Base-by-base conservation (phyloP, 2,113 vertebrate genomes). In the Nycticebus coucang region DNA sequence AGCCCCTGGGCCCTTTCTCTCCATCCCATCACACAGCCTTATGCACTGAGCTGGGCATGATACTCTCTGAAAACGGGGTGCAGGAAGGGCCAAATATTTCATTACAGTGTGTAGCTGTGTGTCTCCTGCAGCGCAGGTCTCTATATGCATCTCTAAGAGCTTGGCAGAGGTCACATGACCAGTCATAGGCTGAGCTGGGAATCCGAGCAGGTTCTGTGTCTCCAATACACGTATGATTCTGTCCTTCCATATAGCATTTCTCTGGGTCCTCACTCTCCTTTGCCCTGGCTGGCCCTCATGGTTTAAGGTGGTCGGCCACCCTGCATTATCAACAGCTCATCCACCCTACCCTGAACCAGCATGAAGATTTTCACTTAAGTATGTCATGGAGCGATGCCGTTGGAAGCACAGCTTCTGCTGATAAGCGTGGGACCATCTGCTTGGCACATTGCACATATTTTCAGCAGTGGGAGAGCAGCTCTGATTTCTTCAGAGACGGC, bases 391-490 rank as follows among this genome's bases (percentile, higher is more conserved):
- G 71, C 50, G 96, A 98, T 98, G 97, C 98, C 98, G 97, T 98
- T 94, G 98, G 98, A 98, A 98, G 97, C 82, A 64, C 89, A 72
- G 96, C 96, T 97, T 96, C 97, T 95, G 96, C 97, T 94, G 98
- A 98, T 97, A 97, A 97, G 96, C 88, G 96, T 96, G 96, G 91
- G 97, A 97, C 97, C 96, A 93, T 98, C 98, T 97, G 97, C 93
- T 98, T 95, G 97, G 97, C 94, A 77, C 93, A 93, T 86, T 81
- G 86, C 93, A 96, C 96, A 81, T 86, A 53, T 97, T 30, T 92
- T 95, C 97, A 97, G 97, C 97, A 91, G 96, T 92, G 95, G 95
- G 96, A 97, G 94, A 95, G 94, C 86, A 11, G 96, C 93, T 93
- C 93, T 87, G 95, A 82, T 95, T 96, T 95, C 94, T 64, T 41